Percentiles rank a stretch among this genome's conserved stretches.
Evolutionary conservation across 2,113 vertebrate species (phyloP).

Genomic region (Otis tarda): DNA sequence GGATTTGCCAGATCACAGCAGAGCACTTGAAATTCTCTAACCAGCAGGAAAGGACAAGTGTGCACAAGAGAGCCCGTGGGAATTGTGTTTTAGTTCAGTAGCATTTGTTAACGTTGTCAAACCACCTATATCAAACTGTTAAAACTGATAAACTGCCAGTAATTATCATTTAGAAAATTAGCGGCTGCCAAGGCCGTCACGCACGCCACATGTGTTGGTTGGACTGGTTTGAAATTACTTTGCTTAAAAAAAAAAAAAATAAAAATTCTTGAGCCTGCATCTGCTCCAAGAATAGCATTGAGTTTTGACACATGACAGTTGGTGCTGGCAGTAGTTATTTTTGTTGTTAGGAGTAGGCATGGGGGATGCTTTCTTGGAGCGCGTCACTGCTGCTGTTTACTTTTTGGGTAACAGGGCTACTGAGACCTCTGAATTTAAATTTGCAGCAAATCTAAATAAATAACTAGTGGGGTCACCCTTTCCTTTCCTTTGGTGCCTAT

Average conservation of each 20-base stretch:
- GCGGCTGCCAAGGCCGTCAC: background rate
- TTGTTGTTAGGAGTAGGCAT: background rate
- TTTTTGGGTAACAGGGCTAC: background rate
- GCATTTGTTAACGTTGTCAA: background rate
- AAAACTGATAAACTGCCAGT: conserved; percentile 29
- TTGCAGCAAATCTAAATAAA: conserved; percentile 26
- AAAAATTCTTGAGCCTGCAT: background rate
- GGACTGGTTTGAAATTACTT: conserved; percentile 29
- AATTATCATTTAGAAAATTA: conserved; percentile 42
- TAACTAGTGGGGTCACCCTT: background rate
- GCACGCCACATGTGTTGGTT: background rate
- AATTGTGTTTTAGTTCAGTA: conserved; percentile 24
- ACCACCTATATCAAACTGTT: conserved; percentile 16
- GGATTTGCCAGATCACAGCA: conserved; percentile 15
- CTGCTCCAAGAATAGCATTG: conserved; percentile 48
- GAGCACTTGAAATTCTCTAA: conserved; percentile 20
- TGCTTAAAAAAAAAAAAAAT: background rate
- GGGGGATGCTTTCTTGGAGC: conserved; percentile 29
- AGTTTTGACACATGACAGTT: conserved; percentile 54
- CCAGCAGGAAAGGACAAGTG: background rate
- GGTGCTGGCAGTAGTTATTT: conserved; percentile 51
- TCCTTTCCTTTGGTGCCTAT: background rate
- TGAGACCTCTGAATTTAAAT: background rate
- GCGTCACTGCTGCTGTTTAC: conserved; percentile 2
- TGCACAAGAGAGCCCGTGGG: background rate